Conservation (phyloP, 2,797 vertebrate genomes). For the Lepilemur septentrionalis region DNA sequence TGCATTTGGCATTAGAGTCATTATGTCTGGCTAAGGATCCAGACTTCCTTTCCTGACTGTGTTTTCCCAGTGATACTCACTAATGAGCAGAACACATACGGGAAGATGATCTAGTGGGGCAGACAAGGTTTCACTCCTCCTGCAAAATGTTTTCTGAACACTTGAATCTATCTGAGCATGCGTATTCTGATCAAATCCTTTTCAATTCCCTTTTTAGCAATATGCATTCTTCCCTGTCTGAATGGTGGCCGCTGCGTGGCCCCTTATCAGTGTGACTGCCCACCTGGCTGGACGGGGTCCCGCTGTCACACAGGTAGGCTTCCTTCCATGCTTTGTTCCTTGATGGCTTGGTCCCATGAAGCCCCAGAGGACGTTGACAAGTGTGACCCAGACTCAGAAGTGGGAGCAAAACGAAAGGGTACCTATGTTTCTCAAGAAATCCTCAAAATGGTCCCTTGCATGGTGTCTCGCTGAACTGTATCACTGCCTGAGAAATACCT, state of each 20-base stretch:
- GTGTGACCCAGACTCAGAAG: background rate
- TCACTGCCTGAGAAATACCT: background rate
- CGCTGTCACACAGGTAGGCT: slow-evolving; percentile 95
- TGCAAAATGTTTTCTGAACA: background rate
- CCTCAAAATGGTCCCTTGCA: background rate
- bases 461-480: background rate
- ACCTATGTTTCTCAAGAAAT: background rate
- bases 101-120: background rate
- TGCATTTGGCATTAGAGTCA: background rate
- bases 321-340: background rate
- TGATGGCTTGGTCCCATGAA: background rate
- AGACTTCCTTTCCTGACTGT: background rate
- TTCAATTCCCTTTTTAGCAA: slow-evolving; percentile 85
- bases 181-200: background rate
- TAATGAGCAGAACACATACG: background rate
- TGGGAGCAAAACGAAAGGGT: background rate
- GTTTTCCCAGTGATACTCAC: background rate
- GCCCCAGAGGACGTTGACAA: background rate
- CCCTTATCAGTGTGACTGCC: slow-evolving; percentile 95
- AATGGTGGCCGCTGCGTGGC: slow-evolving; percentile 95
- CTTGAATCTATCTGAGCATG: background rate
- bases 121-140: background rate
- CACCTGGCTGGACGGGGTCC: slow-evolving; percentile 93
- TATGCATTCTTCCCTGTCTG: slow-evolving; percentile 97
- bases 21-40: background rate